Evolutionary conservation across 1,140 invertebrate species (phyloP).

Genomic region (Galleria mellonella): DNA sequence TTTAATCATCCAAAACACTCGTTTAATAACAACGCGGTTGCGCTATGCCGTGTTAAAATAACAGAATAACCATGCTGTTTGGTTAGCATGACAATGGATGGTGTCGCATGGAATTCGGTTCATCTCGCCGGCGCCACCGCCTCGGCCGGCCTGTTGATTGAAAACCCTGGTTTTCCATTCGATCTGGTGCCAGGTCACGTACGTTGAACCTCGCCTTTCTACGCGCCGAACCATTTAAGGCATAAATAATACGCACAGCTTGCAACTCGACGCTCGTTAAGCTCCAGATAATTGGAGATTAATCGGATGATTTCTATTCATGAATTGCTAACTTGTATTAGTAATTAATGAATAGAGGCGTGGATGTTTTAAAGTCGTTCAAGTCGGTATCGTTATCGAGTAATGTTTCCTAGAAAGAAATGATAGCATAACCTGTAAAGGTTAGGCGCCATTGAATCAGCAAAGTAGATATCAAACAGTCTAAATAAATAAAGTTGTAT

Average conservation of each 20-base stretch:
- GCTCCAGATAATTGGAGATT: slow-evolving; percentile 1
- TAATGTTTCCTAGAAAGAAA: too few species aligned
- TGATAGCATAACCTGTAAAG: too few species aligned
- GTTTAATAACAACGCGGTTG: slow-evolving; percentile 11
- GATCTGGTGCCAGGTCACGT: slow-evolving; percentile 47
- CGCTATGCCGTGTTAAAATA: slow-evolving; percentile 60
- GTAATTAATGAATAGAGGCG: too few species aligned
- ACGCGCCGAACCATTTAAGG: slow-evolving; percentile 8
- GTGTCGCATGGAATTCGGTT: slow-evolving; percentile 37
- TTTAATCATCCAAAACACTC: slow-evolving; percentile 7
- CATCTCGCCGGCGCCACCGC: slow-evolving; percentile 37
- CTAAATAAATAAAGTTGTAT: too few species aligned
- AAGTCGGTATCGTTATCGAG: too few species aligned
- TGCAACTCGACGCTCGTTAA: neutral
- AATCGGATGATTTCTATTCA: neutral
- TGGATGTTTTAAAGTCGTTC: too few species aligned
- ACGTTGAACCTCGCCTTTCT: slow-evolving; percentile 22
- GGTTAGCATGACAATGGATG: slow-evolving; percentile 58
- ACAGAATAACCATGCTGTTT: slow-evolving; percentile 57
- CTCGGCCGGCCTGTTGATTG: slow-evolving; percentile 16
- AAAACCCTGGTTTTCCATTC: slow-evolving; percentile 41
- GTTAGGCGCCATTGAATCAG: too few species aligned
- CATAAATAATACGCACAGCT: slow-evolving; percentile 9
- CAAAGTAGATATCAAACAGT: too few species aligned
- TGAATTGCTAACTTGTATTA: neutral